Percentiles rank a stretch among this genome's conserved stretches.
phyloP scores from a whole-genome alignment of 1,140 invertebrate species.

The Drosophila littoralis region DNA sequence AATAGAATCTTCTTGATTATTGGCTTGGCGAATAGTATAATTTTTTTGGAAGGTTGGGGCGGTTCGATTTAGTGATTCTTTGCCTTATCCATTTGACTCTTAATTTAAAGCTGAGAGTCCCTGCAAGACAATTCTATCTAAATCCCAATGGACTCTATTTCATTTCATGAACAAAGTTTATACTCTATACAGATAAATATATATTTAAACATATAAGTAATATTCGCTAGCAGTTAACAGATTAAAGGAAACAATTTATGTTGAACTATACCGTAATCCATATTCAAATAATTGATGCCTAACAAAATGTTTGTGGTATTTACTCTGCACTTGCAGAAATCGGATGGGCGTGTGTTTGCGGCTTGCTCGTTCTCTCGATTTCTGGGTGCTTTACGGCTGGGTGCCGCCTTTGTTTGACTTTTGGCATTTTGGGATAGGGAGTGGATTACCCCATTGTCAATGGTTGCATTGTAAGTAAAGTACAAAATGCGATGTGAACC shows the following conservation, averaged over 20 bases:
- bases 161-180: too few relatives aligned
- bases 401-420: conserved; percentile 56
- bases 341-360: conserved; percentile 28
- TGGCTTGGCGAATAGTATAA: too few relatives aligned
- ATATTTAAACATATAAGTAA: too few relatives aligned
- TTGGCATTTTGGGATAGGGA: conserved; percentile 62
- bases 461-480: conserved; percentile 9
- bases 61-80: too few relatives aligned
- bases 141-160: too few relatives aligned
- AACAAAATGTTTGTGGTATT: conserved; percentile 33
- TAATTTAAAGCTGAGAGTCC: too few relatives aligned
- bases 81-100: too few relatives aligned
- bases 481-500: background rate
- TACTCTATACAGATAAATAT: too few relatives aligned
- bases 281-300: conserved; percentile 20
- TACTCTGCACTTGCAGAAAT: conserved; percentile 41
- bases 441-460: conserved; percentile 37
- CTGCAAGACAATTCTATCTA: too few relatives aligned
- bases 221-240: too few relatives aligned
- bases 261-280: background rate
- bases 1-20: background rate
- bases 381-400: conserved; percentile 23
- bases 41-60: too few relatives aligned
- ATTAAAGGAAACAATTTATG: background rate
- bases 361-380: conserved; percentile 37